Evolutionary conservation across 2,797 vertebrate genomes (phyloP), one percentile per base, ranked within the genome.

Genomic region (Vespertilio murinus): DNA sequence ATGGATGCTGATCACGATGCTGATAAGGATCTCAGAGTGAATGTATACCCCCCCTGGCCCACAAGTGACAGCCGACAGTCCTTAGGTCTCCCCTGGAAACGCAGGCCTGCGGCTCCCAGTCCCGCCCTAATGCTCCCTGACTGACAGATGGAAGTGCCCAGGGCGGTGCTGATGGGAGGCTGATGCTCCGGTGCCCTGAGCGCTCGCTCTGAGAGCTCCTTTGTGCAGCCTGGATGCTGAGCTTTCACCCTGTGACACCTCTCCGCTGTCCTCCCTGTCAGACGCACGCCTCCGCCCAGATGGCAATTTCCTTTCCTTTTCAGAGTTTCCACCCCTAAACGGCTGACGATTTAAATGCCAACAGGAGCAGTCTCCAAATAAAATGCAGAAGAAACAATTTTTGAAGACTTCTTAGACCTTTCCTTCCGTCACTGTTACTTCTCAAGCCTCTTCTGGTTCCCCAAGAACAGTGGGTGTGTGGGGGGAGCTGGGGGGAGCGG

Each of bases 71-170:
- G 71, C 30, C 8, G 14, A 9, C 54, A 28, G 40, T 70, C 69
- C 64, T 86, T 54, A n/a, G 59, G 38, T 84, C 78, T 91, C 23
- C 33, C 59, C 28, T 47, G 67, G 54, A 88, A 92, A 35, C 38
- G 69, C 35, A 5, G 23, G 23, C 28, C 38, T 59, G 89, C 14
- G 18, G 90, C 74, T 95, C 38, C 92, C 40, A 83, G 86, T 54
- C 52, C 71, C 0, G 0, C 94, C 83, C 88, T 35, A 9, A 54
- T 79, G 84, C 56, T 90, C 93, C 67, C 94, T 83, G 95, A 91
- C 69, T 94, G 95, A 92, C 95, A 96, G 93, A 88, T 94, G 94
- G 91, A 96, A 83, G 77, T 42, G 77, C 95, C 90, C 6, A 1
- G 25, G 90, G 84, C 94, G 77, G 59, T 33, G 6, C 86, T 54